These are phyloP conservation scores for Ommatoiulus sabulosus DNA, from an alignment of 2,888 invertebrate genomes.

Conservation along the genomic window DNA sequence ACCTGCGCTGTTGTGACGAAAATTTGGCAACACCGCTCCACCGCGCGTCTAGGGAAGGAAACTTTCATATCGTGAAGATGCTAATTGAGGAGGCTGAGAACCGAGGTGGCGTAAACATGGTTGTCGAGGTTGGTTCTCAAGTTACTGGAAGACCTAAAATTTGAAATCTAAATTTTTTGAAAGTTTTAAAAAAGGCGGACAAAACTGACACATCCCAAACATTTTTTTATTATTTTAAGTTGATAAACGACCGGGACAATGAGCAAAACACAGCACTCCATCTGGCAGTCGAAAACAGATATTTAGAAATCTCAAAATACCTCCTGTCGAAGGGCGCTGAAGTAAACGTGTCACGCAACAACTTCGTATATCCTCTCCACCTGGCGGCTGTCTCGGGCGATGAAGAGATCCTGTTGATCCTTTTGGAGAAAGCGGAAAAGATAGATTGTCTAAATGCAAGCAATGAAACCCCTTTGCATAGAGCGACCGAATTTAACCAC, in stretches of 20 bases:
- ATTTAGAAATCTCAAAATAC: conserved; percentile 65
- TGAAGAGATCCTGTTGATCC: conserved; percentile 61
- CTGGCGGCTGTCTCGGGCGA: conserved; percentile 66
- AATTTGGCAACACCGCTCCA: conserved; percentile 68
- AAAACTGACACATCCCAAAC: not conserved
- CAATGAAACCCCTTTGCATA: conserved; percentile 69
- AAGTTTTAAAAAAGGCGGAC: not conserved
- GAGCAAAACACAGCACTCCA: conserved; percentile 68
- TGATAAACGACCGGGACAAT: conserved; percentile 67
- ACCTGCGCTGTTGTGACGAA: conserved; percentile 64
- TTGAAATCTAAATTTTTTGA: not conserved
- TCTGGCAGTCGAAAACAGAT: conserved; percentile 68
- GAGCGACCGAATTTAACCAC: conserved; percentile 67
- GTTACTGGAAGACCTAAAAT: not conserved
- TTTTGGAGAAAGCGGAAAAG: conserved; percentile 65
- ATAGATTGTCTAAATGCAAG: conserved; percentile 68
- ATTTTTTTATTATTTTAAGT: conserved; percentile 62
- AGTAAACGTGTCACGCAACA: conserved; percentile 60
- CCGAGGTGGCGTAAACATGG: conserved; percentile 25
- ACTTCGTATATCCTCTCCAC: conserved; percentile 65
- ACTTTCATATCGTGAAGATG: conserved; percentile 62
- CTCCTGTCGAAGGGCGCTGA: conserved; percentile 62
- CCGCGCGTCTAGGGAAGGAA: conserved; percentile 66
- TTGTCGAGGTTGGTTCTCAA: conserved; percentile 49
- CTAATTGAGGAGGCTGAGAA: conserved; percentile 60